A percentile compares a stretch with the other conserved stretches of the same genome.
These are phyloP conservation scores for Thamnaconus septentrionalis DNA, from an alignment of 2,113 vertebrate genomes.

Conservation along the genomic window DNA sequence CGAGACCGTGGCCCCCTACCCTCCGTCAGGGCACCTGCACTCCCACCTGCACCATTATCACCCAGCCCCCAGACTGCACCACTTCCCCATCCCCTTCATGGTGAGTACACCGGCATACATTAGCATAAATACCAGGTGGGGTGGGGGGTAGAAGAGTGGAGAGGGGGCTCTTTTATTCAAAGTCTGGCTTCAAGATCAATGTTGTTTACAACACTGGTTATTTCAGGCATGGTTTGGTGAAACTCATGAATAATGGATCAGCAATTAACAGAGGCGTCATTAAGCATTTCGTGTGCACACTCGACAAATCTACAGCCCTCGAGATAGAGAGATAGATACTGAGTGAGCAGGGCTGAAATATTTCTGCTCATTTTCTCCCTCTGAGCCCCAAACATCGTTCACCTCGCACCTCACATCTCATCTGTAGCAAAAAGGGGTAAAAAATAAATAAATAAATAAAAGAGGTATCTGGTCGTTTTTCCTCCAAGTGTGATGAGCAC, in stretches of 20 bases:
- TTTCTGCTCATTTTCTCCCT: slow-evolving; percentile 1
- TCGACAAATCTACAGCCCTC: slow-evolving; percentile 45
- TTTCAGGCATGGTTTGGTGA: slow-evolving; percentile 64
- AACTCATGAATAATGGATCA: slow-evolving; percentile 68
- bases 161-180: slow-evolving; percentile 44
- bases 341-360: slow-evolving; percentile 1
- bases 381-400: slow-evolving; percentile 8
- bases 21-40: slow-evolving; percentile 91
- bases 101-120: slow-evolving; percentile 77
- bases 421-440: background rate
- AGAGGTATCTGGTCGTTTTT: background rate
- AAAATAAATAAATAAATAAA: too few relatives aligned
- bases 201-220: slow-evolving; percentile 64
- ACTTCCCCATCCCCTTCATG: slow-evolving; percentile 95
- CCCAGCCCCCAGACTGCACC: slow-evolving; percentile 93
- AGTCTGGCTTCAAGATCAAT: slow-evolving; percentile 57
- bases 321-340: slow-evolving; percentile 20
- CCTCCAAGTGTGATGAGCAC: slow-evolving; percentile 2
- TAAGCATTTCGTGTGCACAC: slow-evolving; percentile 57
- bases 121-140: slow-evolving; percentile 51
- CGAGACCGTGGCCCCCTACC: slow-evolving; percentile 91
- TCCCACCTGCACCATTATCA: slow-evolving; percentile 97
- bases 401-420: background rate
- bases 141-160: background rate
- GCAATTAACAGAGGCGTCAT: slow-evolving; percentile 60